A percentile compares a stretch with the other conserved stretches of the same genome.
Evolutionary conservation across 1,140 invertebrate genomes (phyloP).

Genomic region (Cyrtorhinus lividipennis): DNA sequence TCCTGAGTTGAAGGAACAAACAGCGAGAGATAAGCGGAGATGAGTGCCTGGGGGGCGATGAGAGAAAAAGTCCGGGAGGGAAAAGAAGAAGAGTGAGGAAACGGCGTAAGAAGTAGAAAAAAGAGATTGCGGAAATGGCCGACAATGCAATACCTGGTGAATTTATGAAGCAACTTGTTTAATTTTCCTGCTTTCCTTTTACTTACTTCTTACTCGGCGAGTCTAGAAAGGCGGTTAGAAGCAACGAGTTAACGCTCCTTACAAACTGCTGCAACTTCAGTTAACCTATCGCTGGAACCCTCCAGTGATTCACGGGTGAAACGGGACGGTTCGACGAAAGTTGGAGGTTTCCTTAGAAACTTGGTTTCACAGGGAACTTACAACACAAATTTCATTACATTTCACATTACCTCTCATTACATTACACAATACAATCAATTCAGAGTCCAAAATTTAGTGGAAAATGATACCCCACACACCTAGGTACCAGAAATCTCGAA

Average conservation of each 20-base stretch:
- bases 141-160: not conserved
- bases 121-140: not conserved
- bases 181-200: not conserved
- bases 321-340: not conserved
- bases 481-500: no score
- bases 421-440: no score
- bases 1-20: not conserved
- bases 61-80: not conserved
- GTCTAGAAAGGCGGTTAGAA: not conserved
- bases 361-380: no score
- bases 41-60: not conserved
- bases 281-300: not conserved
- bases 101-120: not conserved
- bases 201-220: not conserved
- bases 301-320: not conserved
- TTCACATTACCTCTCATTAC: no score
- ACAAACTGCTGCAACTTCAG: not conserved
- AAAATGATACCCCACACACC: no score
- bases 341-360: no score
- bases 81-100: not conserved
- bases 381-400: no score
- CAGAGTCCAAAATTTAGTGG: no score
- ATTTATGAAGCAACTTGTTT: constrained; percentile 10
- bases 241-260: not conserved
- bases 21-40: not conserved